Percentiles rank a stretch among this genome's conserved stretches.
Evolutionary conservation across 1,140 invertebrate species (phyloP).

Genomic region (Drosophila pseudoananassae): DNA sequence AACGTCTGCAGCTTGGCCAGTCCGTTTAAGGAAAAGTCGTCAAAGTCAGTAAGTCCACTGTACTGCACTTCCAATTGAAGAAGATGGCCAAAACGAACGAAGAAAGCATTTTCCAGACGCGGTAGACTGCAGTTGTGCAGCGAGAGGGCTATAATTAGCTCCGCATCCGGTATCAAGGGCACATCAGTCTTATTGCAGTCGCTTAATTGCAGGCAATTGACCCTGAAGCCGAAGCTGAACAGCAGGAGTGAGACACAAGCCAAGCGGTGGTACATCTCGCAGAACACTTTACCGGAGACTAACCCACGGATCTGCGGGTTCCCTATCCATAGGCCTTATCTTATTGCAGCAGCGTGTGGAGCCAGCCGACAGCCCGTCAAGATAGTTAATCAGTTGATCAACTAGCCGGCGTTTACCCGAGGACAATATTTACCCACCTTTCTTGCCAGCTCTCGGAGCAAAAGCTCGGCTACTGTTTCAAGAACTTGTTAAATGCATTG

Average conservation of each 20-base stretch:
- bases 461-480: slow-evolving; percentile 27
- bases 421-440: slow-evolving; percentile 53
- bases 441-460: slow-evolving; percentile 10
- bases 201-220: slow-evolving; percentile 43
- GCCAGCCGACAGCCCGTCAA: slow-evolving; percentile 60
- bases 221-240: not conserved
- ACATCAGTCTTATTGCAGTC: slow-evolving; percentile 56
- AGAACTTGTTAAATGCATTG: slow-evolving; percentile 21
- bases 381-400: slow-evolving; percentile 67
- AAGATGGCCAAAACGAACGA: slow-evolving; percentile 57
- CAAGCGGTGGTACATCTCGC: slow-evolving; percentile 26
- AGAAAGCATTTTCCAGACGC: slow-evolving; percentile 61
- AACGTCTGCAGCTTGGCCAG: slow-evolving; percentile 52
- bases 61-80: slow-evolving; percentile 57
- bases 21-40: slow-evolving; percentile 65
- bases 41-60: slow-evolving; percentile 43
- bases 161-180: slow-evolving; percentile 22
- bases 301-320: slow-evolving; percentile 5
- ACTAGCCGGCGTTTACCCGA: slow-evolving; percentile 43
- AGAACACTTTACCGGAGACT: slow-evolving; percentile 51
- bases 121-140: slow-evolving; percentile 63
- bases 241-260: slow-evolving; percentile 23
- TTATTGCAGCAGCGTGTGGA: slow-evolving; percentile 58
- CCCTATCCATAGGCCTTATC: slow-evolving; percentile 51
- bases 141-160: slow-evolving; percentile 36